Percentiles rank a stretch among this genome's conserved stretches.
Conservation (phyloP, 2,888 invertebrate species). For the Orthosia cruda region DNA sequence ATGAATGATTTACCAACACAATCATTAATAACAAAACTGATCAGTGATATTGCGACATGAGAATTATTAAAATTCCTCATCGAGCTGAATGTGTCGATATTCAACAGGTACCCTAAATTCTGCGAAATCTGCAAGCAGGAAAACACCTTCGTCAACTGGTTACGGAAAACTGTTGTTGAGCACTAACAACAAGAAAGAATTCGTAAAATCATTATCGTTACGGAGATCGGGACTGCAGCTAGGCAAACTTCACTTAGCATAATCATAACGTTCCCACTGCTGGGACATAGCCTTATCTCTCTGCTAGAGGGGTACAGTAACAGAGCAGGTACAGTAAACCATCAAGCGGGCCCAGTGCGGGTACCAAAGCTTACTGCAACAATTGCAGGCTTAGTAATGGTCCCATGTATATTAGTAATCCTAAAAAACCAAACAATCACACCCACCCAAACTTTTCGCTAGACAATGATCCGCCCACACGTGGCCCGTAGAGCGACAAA, state of each 20-base stretch:
- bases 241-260: too few relatives aligned
- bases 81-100: neutral
- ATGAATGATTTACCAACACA: neutral
- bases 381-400: neutral
- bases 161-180: neutral
- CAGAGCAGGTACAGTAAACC: neutral
- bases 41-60: conserved; percentile 3
- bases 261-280: neutral
- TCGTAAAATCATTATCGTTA: neutral
- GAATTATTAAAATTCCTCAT: neutral
- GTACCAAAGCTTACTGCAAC: neutral
- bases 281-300: too few relatives aligned
- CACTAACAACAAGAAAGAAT: neutral
- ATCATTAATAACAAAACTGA: neutral
- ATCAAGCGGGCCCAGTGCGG: too few relatives aligned
- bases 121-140: conserved; percentile 2
- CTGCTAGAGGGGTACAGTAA: neutral
- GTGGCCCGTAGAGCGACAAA: conserved; percentile 21
- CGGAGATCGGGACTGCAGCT: neutral
- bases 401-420: neutral
- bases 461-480: conserved; percentile 48
- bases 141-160: neutral
- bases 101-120: conserved; percentile 8
- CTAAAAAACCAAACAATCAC: conserved; percentile 24
- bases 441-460: conserved; percentile 13